Evolutionary conservation across 1,140 invertebrate species (phyloP).

Genomic region (Dufourea novaeangliae): DNA sequence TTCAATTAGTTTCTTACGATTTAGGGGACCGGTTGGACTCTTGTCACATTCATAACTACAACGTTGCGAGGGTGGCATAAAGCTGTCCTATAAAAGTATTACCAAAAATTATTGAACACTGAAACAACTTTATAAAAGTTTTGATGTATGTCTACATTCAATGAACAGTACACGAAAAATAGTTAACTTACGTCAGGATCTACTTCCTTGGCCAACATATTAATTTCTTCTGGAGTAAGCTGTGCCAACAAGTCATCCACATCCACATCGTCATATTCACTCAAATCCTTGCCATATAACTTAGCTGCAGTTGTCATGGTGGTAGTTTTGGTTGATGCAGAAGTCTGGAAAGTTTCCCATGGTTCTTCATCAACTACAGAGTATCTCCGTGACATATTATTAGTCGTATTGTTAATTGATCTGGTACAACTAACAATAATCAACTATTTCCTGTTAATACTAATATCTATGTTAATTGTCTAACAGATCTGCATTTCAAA

Average conservation of each 20-base stretch:
- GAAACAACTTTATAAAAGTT: neutral
- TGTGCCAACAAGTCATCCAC: slow-evolving; percentile 97
- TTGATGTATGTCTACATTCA: neutral
- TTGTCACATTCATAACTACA: slow-evolving; percentile 98
- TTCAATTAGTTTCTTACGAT: slow-evolving; percentile 97
- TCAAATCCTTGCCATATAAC: slow-evolving; percentile 95
- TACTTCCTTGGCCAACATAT: slow-evolving; percentile 98
- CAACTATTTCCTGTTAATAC: neutral
- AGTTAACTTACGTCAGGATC: slow-evolving; percentile 98
- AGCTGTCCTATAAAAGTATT: slow-evolving; percentile 90
- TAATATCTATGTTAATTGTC: neutral
- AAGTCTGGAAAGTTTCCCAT: slow-evolving; percentile 86
- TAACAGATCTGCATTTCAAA: neutral
- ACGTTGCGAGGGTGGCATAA: slow-evolving; percentile 97
- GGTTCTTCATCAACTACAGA: slow-evolving; percentile 61
- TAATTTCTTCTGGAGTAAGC: slow-evolving; percentile 97
- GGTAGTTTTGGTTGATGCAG: slow-evolving; percentile 91
- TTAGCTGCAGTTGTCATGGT: slow-evolving; percentile 94
- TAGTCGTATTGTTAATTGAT: neutral
- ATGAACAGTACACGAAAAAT: neutral
- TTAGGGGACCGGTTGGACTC: slow-evolving; percentile 95
- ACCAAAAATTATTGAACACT: slow-evolving; percentile 2
- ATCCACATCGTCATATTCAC: slow-evolving; percentile 97
- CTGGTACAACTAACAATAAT: neutral
- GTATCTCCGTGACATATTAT: slow-evolving; percentile 57